A percentile compares a stretch with the other conserved stretches of the same genome.
phyloP scores from a whole-genome alignment of 2,113 vertebrate species.

The Geococcyx californianus region DNA sequence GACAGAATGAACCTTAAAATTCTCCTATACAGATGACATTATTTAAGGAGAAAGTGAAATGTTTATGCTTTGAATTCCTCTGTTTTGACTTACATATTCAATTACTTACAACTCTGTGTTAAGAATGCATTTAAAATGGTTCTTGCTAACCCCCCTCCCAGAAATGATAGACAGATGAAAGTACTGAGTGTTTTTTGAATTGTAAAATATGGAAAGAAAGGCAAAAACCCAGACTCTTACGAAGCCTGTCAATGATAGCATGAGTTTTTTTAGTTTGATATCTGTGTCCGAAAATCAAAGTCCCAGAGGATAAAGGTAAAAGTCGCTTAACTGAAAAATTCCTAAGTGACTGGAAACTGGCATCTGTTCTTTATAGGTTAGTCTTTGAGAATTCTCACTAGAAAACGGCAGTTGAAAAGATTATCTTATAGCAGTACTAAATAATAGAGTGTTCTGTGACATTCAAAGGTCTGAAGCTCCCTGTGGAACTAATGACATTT shows the following conservation, averaged over 20 bases:
- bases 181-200: not conserved
- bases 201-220: not conserved
- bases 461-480: slow-evolving; percentile 66
- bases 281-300: slow-evolving; percentile 36
- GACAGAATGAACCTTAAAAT: not conserved
- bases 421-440: slow-evolving; percentile 64
- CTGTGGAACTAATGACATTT: slow-evolving; percentile 73
- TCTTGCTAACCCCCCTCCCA: not conserved
- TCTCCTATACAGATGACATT: not conserved
- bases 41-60: not conserved
- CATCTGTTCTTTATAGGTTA: slow-evolving; percentile 47
- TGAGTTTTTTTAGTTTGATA: slow-evolving; percentile 30
- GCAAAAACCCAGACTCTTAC: not conserved
- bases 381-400: slow-evolving; percentile 62
- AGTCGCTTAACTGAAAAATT: slow-evolving; percentile 52
- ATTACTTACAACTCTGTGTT: not conserved
- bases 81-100: not conserved
- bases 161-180: not conserved
- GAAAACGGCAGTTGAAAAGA: slow-evolving; percentile 72
- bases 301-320: slow-evolving; percentile 41
- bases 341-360: slow-evolving; percentile 45
- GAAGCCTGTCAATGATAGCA: not conserved
- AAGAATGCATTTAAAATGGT: not conserved
- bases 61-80: not conserved
- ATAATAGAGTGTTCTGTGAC: slow-evolving; percentile 65